A percentile compares a stretch with the other conserved stretches of the same genome.
These are phyloP conservation scores for Sebastes variabilis DNA, from an alignment of 2,797 vertebrate genomes.

Conservation along the genomic window DNA sequence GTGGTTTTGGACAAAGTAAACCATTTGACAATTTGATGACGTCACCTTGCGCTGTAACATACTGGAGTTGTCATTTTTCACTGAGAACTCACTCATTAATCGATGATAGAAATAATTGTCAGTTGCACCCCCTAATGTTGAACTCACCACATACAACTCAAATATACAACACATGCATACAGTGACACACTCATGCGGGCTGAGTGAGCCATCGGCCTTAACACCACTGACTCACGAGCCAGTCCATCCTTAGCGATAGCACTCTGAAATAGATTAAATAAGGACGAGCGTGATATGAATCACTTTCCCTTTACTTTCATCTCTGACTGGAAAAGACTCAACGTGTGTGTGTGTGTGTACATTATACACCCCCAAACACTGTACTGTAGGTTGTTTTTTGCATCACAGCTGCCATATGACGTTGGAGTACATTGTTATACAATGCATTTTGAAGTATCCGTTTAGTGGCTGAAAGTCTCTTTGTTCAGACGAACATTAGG, in stretches of 20 bases:
- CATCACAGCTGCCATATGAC: not conserved
- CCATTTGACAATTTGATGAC: not conserved
- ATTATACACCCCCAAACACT: not conserved
- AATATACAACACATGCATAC: not conserved
- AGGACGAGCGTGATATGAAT: conserved; percentile 24
- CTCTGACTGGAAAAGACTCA: not conserved
- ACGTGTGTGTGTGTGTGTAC: not conserved
- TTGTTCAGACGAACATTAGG: conserved; percentile 35
- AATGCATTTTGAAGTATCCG: conserved; percentile 6
- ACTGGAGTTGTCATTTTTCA: not conserved
- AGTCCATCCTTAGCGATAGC: not conserved
- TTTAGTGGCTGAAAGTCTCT: conserved; percentile 24
- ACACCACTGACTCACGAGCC: conserved; percentile 24
- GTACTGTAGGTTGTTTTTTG: not conserved
- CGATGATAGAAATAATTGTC: not conserved
- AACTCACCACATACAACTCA: not conserved
- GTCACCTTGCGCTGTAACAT: not conserved
- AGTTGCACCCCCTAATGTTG: not conserved
- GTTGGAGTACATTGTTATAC: not conserved
- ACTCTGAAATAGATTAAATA: conserved; percentile 32
- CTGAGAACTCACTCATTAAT: not conserved
- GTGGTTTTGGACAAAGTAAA: not conserved
- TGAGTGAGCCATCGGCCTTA: conserved; percentile 14
- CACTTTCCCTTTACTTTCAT: conserved; percentile 1
- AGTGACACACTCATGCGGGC: not conserved